These are phyloP conservation scores for Sylvia atricapilla DNA, from an alignment of 2,113 vertebrate species.

Conservation along the genomic window DNA sequence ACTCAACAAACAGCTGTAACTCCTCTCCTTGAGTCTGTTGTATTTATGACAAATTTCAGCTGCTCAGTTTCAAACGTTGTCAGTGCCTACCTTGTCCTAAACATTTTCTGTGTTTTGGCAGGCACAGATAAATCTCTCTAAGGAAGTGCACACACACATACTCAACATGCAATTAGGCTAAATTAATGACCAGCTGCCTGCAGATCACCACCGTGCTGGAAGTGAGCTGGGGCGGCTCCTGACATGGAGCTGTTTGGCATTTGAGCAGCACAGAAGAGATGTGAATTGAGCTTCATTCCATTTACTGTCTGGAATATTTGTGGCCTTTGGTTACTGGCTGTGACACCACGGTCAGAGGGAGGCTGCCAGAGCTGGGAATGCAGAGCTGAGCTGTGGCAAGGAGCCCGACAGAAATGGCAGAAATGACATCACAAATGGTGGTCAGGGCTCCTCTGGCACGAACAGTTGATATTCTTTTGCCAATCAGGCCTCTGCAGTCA, in stretches of 20 bases:
- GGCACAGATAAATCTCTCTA: background rate
- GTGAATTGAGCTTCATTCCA: rapidly evolving
- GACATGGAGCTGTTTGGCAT: rapidly evolving
- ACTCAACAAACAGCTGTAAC: background rate
- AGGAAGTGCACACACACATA: background rate
- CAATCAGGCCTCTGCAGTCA: background rate
- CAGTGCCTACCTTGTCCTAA: background rate
- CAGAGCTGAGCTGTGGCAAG: background rate
- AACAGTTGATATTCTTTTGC: background rate
- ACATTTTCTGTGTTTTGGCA: background rate
- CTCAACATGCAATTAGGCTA: background rate
- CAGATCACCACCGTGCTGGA: rapidly evolving
- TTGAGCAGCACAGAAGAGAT: background rate
- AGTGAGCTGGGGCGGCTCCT: background rate
- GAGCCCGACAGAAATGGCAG: background rate
- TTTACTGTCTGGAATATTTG: background rate
- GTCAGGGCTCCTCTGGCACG: rapidly evolving
- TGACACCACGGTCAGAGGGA: rapidly evolving
- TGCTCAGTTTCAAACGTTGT: background rate
- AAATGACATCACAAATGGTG: background rate
- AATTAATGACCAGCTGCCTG: background rate
- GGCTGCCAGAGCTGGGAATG: background rate
- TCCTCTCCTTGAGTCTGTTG: background rate
- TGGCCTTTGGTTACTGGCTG: background rate
- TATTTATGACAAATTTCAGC: background rate